Evolutionary conservation across 2,888 invertebrate genomes (phyloP).

Genomic region (Melangyna quadrimaculata): DNA sequence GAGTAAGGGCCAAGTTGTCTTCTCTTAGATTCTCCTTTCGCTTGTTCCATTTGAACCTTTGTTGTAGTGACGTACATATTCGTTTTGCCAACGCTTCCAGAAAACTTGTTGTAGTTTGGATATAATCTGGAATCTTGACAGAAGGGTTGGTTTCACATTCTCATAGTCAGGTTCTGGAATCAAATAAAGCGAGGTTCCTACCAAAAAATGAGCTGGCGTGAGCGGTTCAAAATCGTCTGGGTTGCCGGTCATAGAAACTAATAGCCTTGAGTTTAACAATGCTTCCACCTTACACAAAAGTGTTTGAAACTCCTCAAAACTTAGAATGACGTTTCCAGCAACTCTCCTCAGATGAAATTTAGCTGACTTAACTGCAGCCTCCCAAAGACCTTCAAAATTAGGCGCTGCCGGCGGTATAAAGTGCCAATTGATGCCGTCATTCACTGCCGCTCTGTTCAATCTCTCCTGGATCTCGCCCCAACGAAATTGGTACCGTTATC

Average conservation of each 20-base stretch:
- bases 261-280: neutral
- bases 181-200: neutral
- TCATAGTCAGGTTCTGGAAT: neutral
- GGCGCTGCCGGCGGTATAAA: neutral
- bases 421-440: neutral
- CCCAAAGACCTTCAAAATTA: neutral
- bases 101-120: neutral
- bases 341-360: constrained; percentile 8
- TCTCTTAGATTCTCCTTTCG: neutral
- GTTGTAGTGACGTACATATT: neutral
- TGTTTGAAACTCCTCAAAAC: constrained; percentile 11
- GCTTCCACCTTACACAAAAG: neutral
- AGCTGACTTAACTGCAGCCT: constrained; percentile 21
- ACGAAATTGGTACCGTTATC: constrained; percentile 50
- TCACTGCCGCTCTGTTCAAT: neutral
- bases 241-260: neutral
- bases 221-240: neutral
- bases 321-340: neutral
- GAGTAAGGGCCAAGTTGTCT: neutral
- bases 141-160: neutral
- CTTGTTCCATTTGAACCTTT: constrained; percentile 9
- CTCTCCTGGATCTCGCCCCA: constrained; percentile 15
- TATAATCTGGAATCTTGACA: neutral
- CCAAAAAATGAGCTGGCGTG: neutral
- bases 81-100: neutral